Conservation (phyloP, 2,113 vertebrate genomes). For the Rattus rattus region DNA sequence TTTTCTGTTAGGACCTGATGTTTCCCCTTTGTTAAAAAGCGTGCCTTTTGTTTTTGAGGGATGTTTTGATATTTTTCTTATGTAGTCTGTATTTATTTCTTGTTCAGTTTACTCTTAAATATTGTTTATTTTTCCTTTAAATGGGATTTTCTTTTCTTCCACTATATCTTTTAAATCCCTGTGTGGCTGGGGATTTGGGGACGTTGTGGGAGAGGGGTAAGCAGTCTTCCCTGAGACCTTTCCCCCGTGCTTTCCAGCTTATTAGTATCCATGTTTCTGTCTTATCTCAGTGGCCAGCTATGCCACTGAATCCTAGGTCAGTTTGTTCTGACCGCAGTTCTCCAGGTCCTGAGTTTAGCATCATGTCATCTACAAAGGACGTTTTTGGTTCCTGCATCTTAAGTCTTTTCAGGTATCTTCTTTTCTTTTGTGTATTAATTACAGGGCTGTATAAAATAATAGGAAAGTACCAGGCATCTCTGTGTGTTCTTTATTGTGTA, state of each 20-base stretch:
- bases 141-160: background rate
- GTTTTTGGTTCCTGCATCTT: slow-evolving; percentile 17
- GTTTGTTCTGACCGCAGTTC: background rate
- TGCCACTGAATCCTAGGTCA: background rate
- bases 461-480: background rate
- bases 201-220: background rate
- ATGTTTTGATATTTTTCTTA: background rate
- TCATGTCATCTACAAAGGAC: background rate
- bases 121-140: background rate
- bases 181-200: too few relatives aligned
- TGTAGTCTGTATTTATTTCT: background rate
- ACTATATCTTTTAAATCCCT: background rate
- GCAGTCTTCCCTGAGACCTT: background rate
- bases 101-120: background rate
- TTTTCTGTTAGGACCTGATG: slow-evolving; percentile 8
- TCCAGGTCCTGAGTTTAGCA: background rate
- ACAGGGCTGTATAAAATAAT: background rate
- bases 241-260: background rate
- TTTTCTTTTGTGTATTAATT: slow-evolving; percentile 11
- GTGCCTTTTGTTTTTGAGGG: slow-evolving; percentile 8
- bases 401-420: background rate
- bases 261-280: background rate
- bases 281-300: background rate
- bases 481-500: background rate
- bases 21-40: background rate